Percentiles rank a stretch among this genome's conserved stretches.
These are phyloP conservation scores for Periplaneta americana DNA, from an alignment of 1,140 invertebrate genomes.

Conservation along the genomic window DNA sequence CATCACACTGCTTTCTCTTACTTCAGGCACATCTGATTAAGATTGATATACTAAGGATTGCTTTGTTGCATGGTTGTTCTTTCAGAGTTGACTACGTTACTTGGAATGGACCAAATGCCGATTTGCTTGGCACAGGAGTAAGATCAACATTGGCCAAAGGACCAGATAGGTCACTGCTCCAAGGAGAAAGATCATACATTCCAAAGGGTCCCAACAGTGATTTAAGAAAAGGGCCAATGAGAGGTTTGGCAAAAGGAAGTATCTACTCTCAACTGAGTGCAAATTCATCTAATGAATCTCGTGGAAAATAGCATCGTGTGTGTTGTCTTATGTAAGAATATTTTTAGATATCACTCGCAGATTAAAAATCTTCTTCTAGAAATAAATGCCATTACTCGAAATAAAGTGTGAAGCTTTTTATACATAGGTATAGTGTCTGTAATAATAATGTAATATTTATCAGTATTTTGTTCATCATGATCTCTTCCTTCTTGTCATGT, in stretches of 20 bases:
- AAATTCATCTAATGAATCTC: slow-evolving; percentile 44
- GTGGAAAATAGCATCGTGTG: slow-evolving; percentile 40
- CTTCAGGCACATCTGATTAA: too few relatives aligned
- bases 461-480: not conserved
- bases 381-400: not conserved
- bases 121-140: slow-evolving; percentile 36
- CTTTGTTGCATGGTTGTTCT: not conserved
- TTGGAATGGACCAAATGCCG: slow-evolving; percentile 60
- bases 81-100: slow-evolving; percentile 61
- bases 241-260: slow-evolving; percentile 58
- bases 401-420: not conserved
- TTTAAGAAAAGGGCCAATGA: slow-evolving; percentile 54
- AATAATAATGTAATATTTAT: not conserved
- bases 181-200: slow-evolving; percentile 36
- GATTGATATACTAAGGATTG: too few relatives aligned
- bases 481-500: not conserved
- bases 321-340: slow-evolving; percentile 1
- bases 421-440: not conserved
- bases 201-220: slow-evolving; percentile 53
- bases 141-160: slow-evolving; percentile 43
- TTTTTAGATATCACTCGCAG: not conserved
- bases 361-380: not conserved
- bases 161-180: slow-evolving; percentile 41
- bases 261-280: slow-evolving; percentile 50
- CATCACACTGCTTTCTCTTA: too few relatives aligned